These are phyloP conservation scores for Sinohyriopsis cumingii DNA, from an alignment of 2,888 invertebrate genomes.

Conservation along the genomic window DNA sequence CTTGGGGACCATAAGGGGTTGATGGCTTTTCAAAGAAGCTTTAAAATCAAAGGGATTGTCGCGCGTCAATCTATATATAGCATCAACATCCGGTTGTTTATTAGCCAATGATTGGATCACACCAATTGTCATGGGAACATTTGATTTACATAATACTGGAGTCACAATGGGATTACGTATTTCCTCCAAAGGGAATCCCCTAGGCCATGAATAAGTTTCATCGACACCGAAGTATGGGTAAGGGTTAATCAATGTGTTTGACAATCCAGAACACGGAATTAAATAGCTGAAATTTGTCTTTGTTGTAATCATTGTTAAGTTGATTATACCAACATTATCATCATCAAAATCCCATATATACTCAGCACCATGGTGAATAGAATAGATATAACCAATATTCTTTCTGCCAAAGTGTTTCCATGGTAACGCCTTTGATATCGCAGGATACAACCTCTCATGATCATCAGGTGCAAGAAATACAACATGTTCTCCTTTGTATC, in stretches of 20 bases:
- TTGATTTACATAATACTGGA: background rate
- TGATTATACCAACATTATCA: conserved; percentile 6
- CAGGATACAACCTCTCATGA: conserved; percentile 6
- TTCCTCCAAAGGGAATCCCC: conserved; percentile 16
- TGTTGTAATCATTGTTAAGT: background rate
- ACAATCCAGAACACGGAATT: background rate
- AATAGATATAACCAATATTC: conserved; percentile 24
- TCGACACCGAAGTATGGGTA: conserved; percentile 17
- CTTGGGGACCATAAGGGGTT: conserved; percentile 5
- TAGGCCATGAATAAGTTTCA: conserved; percentile 17
- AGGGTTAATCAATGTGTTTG: conserved; percentile 13
- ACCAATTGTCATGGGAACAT: background rate
- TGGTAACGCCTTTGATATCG: conserved; percentile 10
- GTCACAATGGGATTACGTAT: conserved; percentile 3
- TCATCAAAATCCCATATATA: conserved; percentile 25
- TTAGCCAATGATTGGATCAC: conserved; percentile 21
- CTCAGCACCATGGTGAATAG: conserved; percentile 15
- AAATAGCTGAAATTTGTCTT: background rate
- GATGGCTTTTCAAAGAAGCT: conserved; percentile 2
- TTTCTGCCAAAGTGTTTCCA: conserved; percentile 13
- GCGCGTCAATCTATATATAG: conserved; percentile 17
- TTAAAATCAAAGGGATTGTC: conserved; percentile 17
- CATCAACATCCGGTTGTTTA: conserved; percentile 23
- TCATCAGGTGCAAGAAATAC: conserved; percentile 6
- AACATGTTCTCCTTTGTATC: background rate